Conservation (phyloP, 2,888 invertebrate species). For the Dynastes hyllus region DNA sequence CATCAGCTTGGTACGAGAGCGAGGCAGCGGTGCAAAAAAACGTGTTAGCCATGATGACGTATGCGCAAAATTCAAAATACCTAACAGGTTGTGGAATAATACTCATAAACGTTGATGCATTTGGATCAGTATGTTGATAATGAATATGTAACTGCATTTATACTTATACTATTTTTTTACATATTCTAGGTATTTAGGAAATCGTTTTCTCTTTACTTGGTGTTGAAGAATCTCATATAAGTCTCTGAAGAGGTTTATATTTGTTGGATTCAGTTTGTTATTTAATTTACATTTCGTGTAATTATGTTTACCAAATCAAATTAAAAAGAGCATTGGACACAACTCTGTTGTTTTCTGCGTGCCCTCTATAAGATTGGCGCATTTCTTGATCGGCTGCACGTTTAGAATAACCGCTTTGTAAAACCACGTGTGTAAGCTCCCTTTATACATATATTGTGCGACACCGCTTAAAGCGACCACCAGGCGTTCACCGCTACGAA, state of each 20-base stretch:
- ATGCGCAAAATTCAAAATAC: slow-evolving; percentile 21
- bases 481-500: too few species aligned
- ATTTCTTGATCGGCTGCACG: too few species aligned
- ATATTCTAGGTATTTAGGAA: slow-evolving; percentile 43
- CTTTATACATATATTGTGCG: too few species aligned
- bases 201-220: slow-evolving; percentile 45
- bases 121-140: slow-evolving; percentile 35
- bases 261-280: too few species aligned
- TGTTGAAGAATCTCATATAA: slow-evolving; percentile 37
- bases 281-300: too few species aligned
- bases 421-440: too few species aligned
- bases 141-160: neutral
- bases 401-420: too few species aligned
- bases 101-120: slow-evolving; percentile 36
- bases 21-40: slow-evolving; percentile 27
- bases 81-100: slow-evolving; percentile 47
- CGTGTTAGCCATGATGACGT: slow-evolving; percentile 31
- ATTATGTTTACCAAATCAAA: too few species aligned
- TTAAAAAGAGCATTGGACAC: too few species aligned
- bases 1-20: slow-evolving; percentile 49
- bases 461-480: too few species aligned
- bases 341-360: too few species aligned
- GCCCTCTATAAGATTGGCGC: too few species aligned
- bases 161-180: neutral
- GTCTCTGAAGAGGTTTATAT: neutral